Evolutionary conservation across 2,888 invertebrate genomes (phyloP).

Genomic region (Synanthedon formicaeformis): DNA sequence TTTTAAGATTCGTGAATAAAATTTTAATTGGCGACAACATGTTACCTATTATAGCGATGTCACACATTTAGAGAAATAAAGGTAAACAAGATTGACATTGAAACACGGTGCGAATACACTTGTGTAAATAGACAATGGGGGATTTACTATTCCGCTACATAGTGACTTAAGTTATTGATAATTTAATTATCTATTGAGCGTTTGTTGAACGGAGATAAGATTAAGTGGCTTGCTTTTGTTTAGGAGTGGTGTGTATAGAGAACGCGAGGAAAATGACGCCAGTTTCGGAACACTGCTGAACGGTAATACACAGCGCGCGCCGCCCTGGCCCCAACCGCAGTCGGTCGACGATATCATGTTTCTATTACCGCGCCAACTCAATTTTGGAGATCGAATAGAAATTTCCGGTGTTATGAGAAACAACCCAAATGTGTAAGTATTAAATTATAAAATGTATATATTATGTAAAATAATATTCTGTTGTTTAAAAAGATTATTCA

Average conservation of each 20-base stretch:
- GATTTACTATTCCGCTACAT: no score
- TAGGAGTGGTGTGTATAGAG: conserved; percentile 13
- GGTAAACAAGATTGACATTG: no score
- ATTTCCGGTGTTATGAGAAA: conserved; percentile 18
- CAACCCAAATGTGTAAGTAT: conserved; percentile 22
- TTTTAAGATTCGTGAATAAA: no score
- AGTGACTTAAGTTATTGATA: no score
- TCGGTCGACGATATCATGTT: conserved; percentile 34
- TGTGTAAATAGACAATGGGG: no score
- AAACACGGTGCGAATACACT: no score
- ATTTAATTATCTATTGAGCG: no score
- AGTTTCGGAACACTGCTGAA: conserved; percentile 26
- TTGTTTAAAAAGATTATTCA: no score
- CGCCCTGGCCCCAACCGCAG: conserved; percentile 27
- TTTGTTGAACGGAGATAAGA: neutral
- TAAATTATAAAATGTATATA: neutral
- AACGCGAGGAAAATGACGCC: conserved; percentile 23
- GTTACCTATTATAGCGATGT: no score
- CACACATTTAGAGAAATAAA: no score
- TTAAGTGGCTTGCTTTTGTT: neutral
- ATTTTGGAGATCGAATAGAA: conserved; percentile 19
- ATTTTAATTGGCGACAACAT: no score
- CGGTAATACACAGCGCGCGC: conserved; percentile 23
- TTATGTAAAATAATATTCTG: no score
- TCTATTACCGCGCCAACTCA: conserved; percentile 30